Evolutionary conservation across 37 sponge, comb jelly and placozoan species (phyloP).

Genomic region (Petrosia ficiformis): DNA sequence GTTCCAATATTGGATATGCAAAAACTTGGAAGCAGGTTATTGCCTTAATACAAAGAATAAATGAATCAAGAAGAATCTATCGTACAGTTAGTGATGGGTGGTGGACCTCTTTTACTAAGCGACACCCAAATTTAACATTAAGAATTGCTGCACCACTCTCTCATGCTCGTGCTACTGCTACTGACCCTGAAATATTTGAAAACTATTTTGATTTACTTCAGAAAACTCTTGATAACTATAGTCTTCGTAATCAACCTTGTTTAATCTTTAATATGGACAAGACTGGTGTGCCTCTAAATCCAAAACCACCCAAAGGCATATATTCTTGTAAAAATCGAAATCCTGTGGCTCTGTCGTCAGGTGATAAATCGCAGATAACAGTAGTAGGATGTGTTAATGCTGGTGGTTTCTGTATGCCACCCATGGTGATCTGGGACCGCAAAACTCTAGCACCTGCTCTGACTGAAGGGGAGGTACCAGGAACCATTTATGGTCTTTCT

Average conservation of each 20-base stretch:
- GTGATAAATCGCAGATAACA: background rate
- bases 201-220: background rate
- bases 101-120: background rate
- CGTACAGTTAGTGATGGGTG: background rate
- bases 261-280: background rate
- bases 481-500: background rate
- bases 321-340: background rate
- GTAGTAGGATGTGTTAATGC: background rate
- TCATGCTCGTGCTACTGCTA: background rate
- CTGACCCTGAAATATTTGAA: background rate
- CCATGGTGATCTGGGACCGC: background rate
- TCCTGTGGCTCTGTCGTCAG: background rate
- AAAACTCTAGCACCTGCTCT: background rate
- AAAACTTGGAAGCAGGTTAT: background rate
- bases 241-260: background rate
- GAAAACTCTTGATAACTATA: background rate
- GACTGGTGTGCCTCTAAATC: background rate
- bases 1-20: background rate
- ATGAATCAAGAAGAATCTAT: background rate
- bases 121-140: background rate
- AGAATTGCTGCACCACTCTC: background rate
- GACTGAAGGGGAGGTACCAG: background rate
- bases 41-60: background rate
- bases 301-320: background rate
- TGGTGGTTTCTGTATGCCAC: background rate